Base-by-base conservation (phyloP, 1,140 invertebrate genomes). In the Hyposmocoma kahamanoa region DNA sequence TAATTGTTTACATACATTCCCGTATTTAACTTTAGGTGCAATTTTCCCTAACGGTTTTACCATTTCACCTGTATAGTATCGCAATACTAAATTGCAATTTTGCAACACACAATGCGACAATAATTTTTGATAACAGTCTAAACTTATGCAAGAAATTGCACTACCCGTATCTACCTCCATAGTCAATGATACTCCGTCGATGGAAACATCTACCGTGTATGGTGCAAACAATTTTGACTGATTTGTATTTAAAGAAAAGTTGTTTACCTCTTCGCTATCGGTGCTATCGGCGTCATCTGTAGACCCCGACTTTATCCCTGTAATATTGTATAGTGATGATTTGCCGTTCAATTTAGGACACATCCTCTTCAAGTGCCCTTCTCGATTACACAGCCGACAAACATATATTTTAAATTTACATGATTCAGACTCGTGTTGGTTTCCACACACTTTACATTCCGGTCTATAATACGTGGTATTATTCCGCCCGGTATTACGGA, bases 101-200 rank as follows among this genome's bases (percentile, higher is more conserved):
- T 26, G 24, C 24, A 26, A 26, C 11, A 6, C 11, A 26, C 24
- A 26, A 26, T 34, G 32, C 4, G 32, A 8, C 8, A 34, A 34
- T 4, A n/a, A 34, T n/a, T 34, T 9, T 15, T 34, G 3, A 34
- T 34, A 34, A n/a, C 9, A n/a, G 15, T 13, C 8, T 4, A 10
- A 13, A 42, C 39, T 42, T 22, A 42, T 42, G 17, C 39, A 42
- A 1, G 39, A 42, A 22, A 42, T 42, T 2, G 39, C 22, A 17
- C 22, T 43, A 3, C 42, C 42, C 2, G 42, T 28, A 26, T 43
- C 42, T 24, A 43, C 11, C 17, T 43, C 42, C 22, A 43, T 43
- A 2, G 5, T 3, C 18, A 43, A 26, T 17, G 9, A 9, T 5
- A 13, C 11, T 1, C 19, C 19, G 17, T 43, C 17, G 26, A 43